Evolutionary conservation across 1,140 invertebrate species (phyloP), one percentile per base, ranked within the genome.

Genomic region (Ostrea edulis): DNA sequence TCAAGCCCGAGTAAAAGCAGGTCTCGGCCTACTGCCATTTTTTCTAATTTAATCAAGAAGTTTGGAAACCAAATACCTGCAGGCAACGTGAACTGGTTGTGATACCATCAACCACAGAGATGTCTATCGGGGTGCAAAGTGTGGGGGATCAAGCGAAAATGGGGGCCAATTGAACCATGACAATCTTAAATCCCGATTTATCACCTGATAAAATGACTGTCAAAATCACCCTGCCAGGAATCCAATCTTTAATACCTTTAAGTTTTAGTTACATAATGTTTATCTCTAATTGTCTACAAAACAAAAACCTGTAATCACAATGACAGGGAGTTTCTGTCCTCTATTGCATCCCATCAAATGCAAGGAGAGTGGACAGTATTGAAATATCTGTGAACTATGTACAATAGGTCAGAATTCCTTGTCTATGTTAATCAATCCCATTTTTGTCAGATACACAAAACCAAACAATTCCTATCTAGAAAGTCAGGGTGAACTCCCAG

Each of bases 41-140:
- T 71, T 71, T 71, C 68, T 71, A 71, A 71, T 71, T 71, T 71
- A 71, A 71, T 71, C 68, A 71, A 71, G 68, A 71, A 71, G 68
- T 35, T 71, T 25, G 68, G 68, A 71, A 71, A 71, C 68, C 68
- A 71, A 71, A 71, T 71, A 71, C 68, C 68, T 71, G 3, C 22
- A 71, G 68, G 68, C 68, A 71, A 71, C 68, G 8, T 71, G 68
- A 71, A 71, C 68, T 71, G 68, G 22, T 35, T 71, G 25, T 25
- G 68, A 71, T 71, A 71, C 68, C 68, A 71, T 71, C 68, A 71
- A 25, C 68, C 29, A 71, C 68, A 25, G 25, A 71, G 68, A 35
- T 71, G 29, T 71, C 68, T 71, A 71, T 35, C 29, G 12, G 22
- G 25, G 68, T 71, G 68, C 68, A 71, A 71, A 71, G 68, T 35